Evolutionary conservation across 2,113 vertebrate species (phyloP).

Genomic region (Romanogobio albipinnatus): DNA sequence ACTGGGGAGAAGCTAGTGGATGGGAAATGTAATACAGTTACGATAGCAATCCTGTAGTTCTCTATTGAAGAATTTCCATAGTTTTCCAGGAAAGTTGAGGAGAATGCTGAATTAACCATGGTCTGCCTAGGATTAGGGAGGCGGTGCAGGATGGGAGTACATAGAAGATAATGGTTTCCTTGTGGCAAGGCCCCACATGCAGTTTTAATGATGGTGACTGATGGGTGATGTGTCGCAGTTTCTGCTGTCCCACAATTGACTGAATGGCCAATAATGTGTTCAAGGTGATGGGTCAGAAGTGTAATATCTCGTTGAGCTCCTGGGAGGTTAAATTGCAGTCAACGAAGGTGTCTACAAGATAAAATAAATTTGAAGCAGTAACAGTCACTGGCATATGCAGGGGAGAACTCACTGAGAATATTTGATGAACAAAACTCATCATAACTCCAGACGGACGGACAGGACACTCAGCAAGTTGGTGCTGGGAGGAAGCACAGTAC

Average conservation of each 20-base stretch:
- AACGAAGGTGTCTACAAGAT: not conserved
- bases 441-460: not conserved
- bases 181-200: not conserved
- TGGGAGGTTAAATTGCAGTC: not conserved
- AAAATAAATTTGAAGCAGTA: no score
- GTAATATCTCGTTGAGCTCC: not conserved
- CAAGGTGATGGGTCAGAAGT: not conserved
- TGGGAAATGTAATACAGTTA: no score
- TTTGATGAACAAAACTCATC: not conserved
- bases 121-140: no score
- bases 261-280: not conserved
- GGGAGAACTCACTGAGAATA: not conserved
- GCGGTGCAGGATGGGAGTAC: no score
- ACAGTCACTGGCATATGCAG: not conserved
- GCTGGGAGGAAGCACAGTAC: not conserved
- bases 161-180: not conserved
- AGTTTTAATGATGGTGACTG: not conserved
- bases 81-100: no score
- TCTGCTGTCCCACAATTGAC: not conserved
- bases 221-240: not conserved
- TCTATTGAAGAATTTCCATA: no score
- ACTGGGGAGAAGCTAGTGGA: no score
- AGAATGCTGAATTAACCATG: no score
- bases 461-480: not conserved
- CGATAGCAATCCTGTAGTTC: no score